These are phyloP conservation scores for Chaetops frenatus DNA, from an alignment of 2,113 vertebrate species.

Conservation along the genomic window DNA sequence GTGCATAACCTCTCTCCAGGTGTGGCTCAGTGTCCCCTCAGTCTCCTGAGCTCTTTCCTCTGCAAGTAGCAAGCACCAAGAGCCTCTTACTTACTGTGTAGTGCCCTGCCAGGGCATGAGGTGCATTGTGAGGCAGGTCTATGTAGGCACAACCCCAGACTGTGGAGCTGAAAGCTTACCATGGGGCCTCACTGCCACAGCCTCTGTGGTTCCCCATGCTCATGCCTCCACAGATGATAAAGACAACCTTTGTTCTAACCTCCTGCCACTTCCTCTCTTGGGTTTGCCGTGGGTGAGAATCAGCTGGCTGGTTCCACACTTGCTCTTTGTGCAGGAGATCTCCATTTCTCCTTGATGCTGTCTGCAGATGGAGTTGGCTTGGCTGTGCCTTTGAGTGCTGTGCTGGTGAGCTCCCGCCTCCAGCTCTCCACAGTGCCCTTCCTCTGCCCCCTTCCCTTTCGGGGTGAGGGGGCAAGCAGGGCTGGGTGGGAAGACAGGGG, in stretches of 20 bases:
- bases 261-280: background rate
- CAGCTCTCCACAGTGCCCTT: background rate
- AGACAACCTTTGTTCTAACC: background rate
- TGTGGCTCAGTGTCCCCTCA: background rate
- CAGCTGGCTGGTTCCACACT: background rate
- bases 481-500: background rate
- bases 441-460: background rate
- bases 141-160: background rate
- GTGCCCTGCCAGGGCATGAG: background rate
- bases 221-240: background rate
- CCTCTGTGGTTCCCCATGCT: background rate
- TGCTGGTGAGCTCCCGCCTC: background rate
- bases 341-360: background rate
- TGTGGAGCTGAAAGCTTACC: background rate
- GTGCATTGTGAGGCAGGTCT: background rate
- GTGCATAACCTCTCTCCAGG: background rate
- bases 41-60: background rate
- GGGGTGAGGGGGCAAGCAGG: background rate
- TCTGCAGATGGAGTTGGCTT: background rate
- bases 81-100: background rate
- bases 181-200: background rate
- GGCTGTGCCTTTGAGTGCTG: background rate
- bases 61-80: background rate
- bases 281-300: background rate
- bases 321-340: background rate